Evolutionary conservation across 2,888 invertebrate genomes (phyloP), one percentile per base, ranked within the genome.

Genomic region (Philonicus albiceps): DNA sequence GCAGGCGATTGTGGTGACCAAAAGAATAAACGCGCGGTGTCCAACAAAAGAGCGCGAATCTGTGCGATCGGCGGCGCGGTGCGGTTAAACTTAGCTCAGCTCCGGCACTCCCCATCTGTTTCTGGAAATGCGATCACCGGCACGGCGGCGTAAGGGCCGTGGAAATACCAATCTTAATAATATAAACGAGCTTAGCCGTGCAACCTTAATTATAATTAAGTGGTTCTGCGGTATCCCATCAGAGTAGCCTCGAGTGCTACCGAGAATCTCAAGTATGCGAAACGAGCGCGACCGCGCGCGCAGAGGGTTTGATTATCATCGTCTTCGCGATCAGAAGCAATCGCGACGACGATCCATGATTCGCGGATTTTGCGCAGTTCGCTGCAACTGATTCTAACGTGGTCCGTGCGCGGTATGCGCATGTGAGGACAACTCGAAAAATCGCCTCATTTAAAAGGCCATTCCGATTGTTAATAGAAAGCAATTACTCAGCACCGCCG

Each of bases 191-290:
- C 80, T 72, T 49, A 78, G 53, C 55, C 64, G 40, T 22, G 43
- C 31, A 73, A 34, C 53, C 87, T 87, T 87, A 87, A 87, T 87
- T 84, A 87, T 85, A 87, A 87, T 87, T 86, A 87, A 87, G 86
- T 74, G 80, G 80, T 86, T 87, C 86, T 37, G 30, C 43, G 64
- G 64, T 83, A 64, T 34, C 81, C 55, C 81, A 83, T 83, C 55
- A 53, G 64, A 64, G 53, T 80, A 11, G 80, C 80, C 49, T 31
- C 64, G 34, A 83, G 81, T 64, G 81, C 49, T 31, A 64, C 64
- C 27, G 55, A 53, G 80, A 53, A 80, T 80, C 80, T 80, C 49
- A 53, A 37, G 30, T 37, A 40, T 37, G 27, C 27, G 13, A 43
- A 43, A 30, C 43, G 19, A 81, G n/a, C 64, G 64, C 16, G 34